phyloP scores from a whole-genome alignment of 2,888 invertebrate genomes.

The Lamproptera curius region DNA sequence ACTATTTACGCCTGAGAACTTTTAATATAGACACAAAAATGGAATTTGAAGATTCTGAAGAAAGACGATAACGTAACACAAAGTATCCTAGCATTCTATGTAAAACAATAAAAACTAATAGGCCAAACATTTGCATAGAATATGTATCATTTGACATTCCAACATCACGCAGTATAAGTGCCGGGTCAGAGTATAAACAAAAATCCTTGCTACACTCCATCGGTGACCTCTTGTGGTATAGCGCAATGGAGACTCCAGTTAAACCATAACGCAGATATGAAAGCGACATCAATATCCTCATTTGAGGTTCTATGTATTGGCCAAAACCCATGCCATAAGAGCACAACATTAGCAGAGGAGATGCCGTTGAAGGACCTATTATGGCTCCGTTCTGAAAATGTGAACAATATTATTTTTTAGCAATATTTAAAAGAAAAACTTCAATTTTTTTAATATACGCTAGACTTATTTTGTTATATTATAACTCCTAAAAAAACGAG shows the following conservation, averaged over 20 bases:
- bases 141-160: constrained; percentile 75
- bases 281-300: constrained; percentile 71
- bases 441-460: too few relatives aligned
- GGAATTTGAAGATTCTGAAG: constrained; percentile 70
- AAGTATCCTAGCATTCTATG: constrained; percentile 73
- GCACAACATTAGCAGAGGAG: constrained; percentile 73
- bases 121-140: constrained; percentile 72
- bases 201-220: constrained; percentile 77
- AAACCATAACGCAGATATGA: constrained; percentile 83
- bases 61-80: constrained; percentile 73
- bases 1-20: too few relatives aligned
- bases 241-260: constrained; percentile 75
- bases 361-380: constrained; percentile 71
- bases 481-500: too few relatives aligned
- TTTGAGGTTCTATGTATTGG: constrained; percentile 62
- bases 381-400: constrained; percentile 77
- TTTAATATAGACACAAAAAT: constrained; percentile 67
- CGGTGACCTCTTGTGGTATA: constrained; percentile 76
- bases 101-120: constrained; percentile 73
- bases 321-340: constrained; percentile 81
- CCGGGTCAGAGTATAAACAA: constrained; percentile 75
- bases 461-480: too few relatives aligned
- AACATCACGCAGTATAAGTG: constrained; percentile 79
- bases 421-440: too few relatives aligned
- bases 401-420: too few relatives aligned